phyloP scores from a whole-genome alignment of 2,888 invertebrate genomes.

The Oligia strigilis region DNA sequence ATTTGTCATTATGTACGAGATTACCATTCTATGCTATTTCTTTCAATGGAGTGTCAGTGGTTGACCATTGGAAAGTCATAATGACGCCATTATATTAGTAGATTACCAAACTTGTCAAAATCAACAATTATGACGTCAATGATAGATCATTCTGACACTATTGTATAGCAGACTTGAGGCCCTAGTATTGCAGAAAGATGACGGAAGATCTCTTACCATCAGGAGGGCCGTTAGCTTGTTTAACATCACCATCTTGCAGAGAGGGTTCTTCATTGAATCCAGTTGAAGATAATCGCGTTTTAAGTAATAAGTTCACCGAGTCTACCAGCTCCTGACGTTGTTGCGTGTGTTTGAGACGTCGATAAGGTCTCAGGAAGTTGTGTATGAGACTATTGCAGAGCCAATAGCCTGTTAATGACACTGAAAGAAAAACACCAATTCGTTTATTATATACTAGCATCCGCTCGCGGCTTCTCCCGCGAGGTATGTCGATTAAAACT shows the following conservation, averaged over 20 bases:
- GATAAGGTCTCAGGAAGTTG: conserved; percentile 15
- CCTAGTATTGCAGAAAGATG: neutral
- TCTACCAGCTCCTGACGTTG: neutral
- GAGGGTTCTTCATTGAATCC: neutral
- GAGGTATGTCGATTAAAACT: no score
- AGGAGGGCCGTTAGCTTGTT: neutral
- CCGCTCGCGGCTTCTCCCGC: no score
- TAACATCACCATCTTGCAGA: neutral
- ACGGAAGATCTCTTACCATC: neutral
- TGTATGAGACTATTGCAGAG: conserved; percentile 14
- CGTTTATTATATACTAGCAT: no score
- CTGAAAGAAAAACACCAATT: neutral
- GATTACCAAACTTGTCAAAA: no score
- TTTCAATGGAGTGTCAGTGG: no score
- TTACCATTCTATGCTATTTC: no score
- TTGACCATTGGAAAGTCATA: no score
- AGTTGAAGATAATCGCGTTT: neutral
- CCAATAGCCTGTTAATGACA: neutral
- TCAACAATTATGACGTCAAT: no score
- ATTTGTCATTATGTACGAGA: no score
- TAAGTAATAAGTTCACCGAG: neutral
- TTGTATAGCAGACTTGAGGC: no score
- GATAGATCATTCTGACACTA: no score
- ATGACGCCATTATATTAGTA: no score
- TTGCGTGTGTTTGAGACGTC: conserved; percentile 4